Percentiles rank a stretch among this genome's conserved stretches.
These are phyloP conservation scores for Parotocinclus haroldoi DNA, from an alignment of 2,797 vertebrate species.

Conservation along the genomic window DNA sequence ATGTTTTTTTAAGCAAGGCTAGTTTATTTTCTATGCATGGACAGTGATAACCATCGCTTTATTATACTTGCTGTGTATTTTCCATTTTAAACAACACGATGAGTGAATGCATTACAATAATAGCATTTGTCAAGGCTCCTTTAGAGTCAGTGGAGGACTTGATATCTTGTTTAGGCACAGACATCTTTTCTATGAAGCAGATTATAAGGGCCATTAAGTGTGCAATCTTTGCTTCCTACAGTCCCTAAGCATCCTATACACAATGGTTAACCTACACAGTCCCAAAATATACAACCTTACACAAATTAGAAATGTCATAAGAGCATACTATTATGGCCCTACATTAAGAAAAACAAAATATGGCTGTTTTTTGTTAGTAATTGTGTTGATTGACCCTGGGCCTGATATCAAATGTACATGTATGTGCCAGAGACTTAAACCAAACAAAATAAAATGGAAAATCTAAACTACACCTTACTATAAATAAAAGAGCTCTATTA, in stretches of 20 bases:
- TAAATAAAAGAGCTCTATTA: no score
- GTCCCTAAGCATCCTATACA: slow-evolving; percentile 28
- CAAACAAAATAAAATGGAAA: no score
- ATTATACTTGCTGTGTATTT: slow-evolving; percentile 62
- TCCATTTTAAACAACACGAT: slow-evolving; percentile 63
- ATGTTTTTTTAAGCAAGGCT: slow-evolving; percentile 73
- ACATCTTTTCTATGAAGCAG: slow-evolving; percentile 59
- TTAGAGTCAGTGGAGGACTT: slow-evolving; percentile 57
- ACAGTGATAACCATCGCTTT: slow-evolving; percentile 58
- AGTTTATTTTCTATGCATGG: slow-evolving; percentile 73
- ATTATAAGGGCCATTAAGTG: slow-evolving; percentile 27
- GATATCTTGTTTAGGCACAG: slow-evolving; percentile 65
- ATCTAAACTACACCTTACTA: no score
- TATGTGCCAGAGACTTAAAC: no score
- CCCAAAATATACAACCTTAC: slow-evolving; percentile 34
- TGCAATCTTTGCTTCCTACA: no score
- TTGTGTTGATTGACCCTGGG: no score
- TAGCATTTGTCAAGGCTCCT: slow-evolving; percentile 65
- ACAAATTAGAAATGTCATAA: slow-evolving; percentile 46
- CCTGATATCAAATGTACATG: no score
- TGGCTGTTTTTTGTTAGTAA: no score
- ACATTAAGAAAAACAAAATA: no score
- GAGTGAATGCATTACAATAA: slow-evolving; percentile 71
- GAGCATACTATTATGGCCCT: no score
- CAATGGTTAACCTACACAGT: slow-evolving; percentile 28